These are phyloP conservation scores for Tamandua tetradactyla DNA, from an alignment of 2,797 vertebrate species.

Conservation along the genomic window DNA sequence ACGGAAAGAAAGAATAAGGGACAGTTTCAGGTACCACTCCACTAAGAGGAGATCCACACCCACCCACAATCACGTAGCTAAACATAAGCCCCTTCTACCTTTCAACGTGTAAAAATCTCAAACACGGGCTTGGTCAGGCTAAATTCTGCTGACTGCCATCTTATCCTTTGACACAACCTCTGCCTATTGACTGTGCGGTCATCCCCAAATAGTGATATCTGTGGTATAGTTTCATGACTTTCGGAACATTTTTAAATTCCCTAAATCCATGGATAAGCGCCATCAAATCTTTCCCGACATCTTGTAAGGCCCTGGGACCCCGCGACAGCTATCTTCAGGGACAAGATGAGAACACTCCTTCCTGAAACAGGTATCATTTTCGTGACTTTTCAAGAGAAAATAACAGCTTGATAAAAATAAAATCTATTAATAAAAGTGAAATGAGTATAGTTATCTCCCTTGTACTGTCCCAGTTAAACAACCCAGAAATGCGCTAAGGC, in stretches of 20 bases:
- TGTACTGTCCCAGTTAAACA: neutral
- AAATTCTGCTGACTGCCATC: neutral
- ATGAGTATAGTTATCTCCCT: neutral
- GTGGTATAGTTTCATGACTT: constrained; percentile 19
- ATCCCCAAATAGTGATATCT: constrained; percentile 49
- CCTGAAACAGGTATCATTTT: neutral
- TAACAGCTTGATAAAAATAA: neutral
- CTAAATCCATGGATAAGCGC: constrained; percentile 48
- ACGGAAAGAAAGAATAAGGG: neutral
- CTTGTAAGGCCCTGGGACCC: constrained; percentile 10
- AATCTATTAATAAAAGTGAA: constrained; percentile 6
- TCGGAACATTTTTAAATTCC: constrained; percentile 43
- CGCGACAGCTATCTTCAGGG: neutral
- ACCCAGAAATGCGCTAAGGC: neutral
- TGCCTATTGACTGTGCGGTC: neutral
- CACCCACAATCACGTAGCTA: neutral
- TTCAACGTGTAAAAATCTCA: neutral
- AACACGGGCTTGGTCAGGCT: neutral
- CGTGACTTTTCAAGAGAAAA: constrained; percentile 1
- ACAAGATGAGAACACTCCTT: constrained; percentile 1
- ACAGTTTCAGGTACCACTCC: neutral
- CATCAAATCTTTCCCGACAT: constrained; percentile 18
- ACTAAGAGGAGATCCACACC: neutral
- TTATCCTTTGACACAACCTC: constrained; percentile 30
- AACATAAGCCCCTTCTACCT: neutral